A percentile compares a stretch with the other conserved stretches of the same genome.
Conservation (phyloP, 2,888 invertebrate species). For the Hemistola chrysoprasaria region DNA sequence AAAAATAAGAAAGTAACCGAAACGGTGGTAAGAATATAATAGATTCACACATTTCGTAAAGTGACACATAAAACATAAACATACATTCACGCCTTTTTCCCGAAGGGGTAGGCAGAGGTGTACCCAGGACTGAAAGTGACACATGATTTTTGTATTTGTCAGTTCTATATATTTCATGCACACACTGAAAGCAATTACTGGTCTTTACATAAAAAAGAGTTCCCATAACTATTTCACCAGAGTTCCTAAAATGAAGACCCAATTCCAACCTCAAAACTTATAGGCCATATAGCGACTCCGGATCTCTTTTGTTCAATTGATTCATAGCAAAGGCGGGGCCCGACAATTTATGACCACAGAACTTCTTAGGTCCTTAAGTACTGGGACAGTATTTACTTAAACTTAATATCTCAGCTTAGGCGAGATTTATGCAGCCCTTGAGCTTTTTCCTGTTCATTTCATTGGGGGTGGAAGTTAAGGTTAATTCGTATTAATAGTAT, state of each 20-base stretch:
- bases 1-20: no score
- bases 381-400: conserved; percentile 27
- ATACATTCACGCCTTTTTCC: no score
- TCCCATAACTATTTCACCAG: conserved; percentile 12
- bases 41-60: no score
- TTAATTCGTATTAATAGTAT: conserved; percentile 30
- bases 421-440: conserved; percentile 17
- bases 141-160: no score
- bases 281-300: conserved; percentile 37
- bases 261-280: conserved; percentile 25
- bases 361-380: conserved; percentile 37
- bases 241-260: conserved; percentile 11
- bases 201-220: no score
- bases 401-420: conserved; percentile 27
- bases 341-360: conserved; percentile 58
- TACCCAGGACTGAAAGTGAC: no score
- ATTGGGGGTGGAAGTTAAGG: conserved; percentile 27
- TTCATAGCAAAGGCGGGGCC: conserved; percentile 53
- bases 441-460: conserved; percentile 15
- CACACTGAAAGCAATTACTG: no score
- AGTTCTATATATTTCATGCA: no score
- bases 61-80: no score
- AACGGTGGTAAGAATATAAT: no score
- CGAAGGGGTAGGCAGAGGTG: no score
- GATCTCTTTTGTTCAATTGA: conserved; percentile 42